Base-by-base conservation (phyloP, 2,797 vertebrate species). In the Galaxias olidus region DNA sequence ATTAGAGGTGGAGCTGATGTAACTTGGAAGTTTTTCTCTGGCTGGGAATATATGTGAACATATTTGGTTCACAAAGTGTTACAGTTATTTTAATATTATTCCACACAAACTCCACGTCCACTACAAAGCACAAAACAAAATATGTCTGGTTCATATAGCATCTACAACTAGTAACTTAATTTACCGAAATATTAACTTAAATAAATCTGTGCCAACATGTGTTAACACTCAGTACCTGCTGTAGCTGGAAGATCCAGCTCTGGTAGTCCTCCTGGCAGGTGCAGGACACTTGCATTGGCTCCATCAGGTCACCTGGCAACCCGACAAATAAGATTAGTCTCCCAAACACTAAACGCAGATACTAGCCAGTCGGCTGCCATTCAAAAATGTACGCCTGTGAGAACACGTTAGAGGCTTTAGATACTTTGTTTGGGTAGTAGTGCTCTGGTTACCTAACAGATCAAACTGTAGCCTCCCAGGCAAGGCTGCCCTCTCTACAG, bases 201-300 rank as follows among this genome's bases (percentile, higher is more conserved):
- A 30, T 6, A 30, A 30, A 30, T 30, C 30, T 30, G 30, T 2
- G 30, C 30, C 30, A 30, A 30, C 30, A 6, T 30, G 30, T 30
- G 18, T 52, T 10, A 19, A 40, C 10, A 2, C 44, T 42, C 43
- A 66, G 66, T 85, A 93, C 94, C 92, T 93, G 89, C 60, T 94
- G 93, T 69, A 95, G 75, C 9, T 92, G 89, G 71, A 94, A 94
- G 59, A 93, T 89, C 92, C 91, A 93, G 81, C 76, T 90, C 75
- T 92, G 87, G 59, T 94, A 94, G 69, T 94, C 94, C 63, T 93
- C 91, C 69, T 82, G 73, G 59, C 80, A 83, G 59, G 73, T 77
- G 65, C 93, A 95, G 1, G 83, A 90, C 47, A 95, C 81, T 55
- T 91, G 79, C 75, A 94, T 78, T 0, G 93, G 88, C 71, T 95